Evolutionary conservation across 2,888 invertebrate species (phyloP).

Genomic region (Chouioia cunea): DNA sequence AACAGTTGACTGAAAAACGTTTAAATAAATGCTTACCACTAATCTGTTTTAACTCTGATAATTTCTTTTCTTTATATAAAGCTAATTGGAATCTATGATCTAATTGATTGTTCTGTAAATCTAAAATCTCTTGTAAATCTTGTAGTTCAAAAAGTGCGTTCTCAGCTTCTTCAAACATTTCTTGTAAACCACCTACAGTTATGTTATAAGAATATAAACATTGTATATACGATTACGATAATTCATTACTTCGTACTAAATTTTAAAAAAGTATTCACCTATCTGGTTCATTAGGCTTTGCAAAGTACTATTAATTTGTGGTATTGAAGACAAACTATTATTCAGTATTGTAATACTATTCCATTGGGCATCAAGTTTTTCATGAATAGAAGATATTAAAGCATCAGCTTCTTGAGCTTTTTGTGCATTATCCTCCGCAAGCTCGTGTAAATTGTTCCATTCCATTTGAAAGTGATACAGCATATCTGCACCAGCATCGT

Average conservation of each 20-base stretch:
- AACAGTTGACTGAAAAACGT: slow-evolving; percentile 33
- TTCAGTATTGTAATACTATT: slow-evolving; percentile 65
- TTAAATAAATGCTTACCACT: slow-evolving; percentile 70
- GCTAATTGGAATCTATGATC: slow-evolving; percentile 80
- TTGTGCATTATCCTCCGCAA: slow-evolving; percentile 76
- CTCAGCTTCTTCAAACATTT: slow-evolving; percentile 75
- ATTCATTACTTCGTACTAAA: neutral
- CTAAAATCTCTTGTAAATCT: slow-evolving; percentile 77
- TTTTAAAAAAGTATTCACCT: slow-evolving; percentile 57
- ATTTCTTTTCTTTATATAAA: slow-evolving; percentile 79
- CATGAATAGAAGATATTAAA: slow-evolving; percentile 60
- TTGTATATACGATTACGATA: neutral
- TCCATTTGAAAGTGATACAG: slow-evolving; percentile 79
- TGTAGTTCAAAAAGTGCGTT: slow-evolving; percentile 76
- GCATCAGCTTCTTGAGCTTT: slow-evolving; percentile 73
- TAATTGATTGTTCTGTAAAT: slow-evolving; percentile 78
- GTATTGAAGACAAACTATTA: slow-evolving; percentile 67
- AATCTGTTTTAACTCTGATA: slow-evolving; percentile 70
- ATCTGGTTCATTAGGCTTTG: slow-evolving; percentile 70
- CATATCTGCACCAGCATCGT: slow-evolving; percentile 78
- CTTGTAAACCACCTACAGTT: slow-evolving; percentile 70
- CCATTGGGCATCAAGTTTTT: slow-evolving; percentile 68
- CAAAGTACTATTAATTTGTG: slow-evolving; percentile 68
- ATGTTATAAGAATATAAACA: too few species aligned
- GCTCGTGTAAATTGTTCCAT: slow-evolving; percentile 79